Percentiles rank a stretch among this genome's conserved stretches.
Evolutionary conservation across 2,888 invertebrate species (phyloP).

Genomic region (Mechanitis messenoides): DNA sequence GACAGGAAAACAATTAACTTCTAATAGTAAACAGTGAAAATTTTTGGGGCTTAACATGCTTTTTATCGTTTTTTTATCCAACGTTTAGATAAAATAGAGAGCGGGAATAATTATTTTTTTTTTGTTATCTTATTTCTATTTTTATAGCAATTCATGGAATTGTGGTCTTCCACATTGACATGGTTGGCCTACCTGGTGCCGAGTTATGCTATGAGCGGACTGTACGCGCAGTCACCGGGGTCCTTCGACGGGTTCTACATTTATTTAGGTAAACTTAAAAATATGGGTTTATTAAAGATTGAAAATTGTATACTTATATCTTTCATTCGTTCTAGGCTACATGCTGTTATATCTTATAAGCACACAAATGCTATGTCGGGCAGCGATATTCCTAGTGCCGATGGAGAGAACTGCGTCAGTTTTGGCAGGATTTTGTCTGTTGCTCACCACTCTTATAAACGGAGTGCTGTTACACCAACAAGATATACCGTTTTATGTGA

Average conservation of each 20-base stretch:
- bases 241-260: conserved; percentile 82
- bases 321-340: conserved; percentile 72
- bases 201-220: conserved; percentile 91
- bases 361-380: conserved; percentile 81
- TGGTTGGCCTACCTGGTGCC: conserved; percentile 92
- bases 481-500: conserved; percentile 80
- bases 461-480: conserved; percentile 83
- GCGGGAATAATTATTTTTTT: no score
- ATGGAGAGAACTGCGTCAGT: conserved; percentile 80
- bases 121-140: background rate
- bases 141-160: conserved; percentile 83
- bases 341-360: conserved; percentile 83
- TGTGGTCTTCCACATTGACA: conserved; percentile 86
- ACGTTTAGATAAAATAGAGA: no score
- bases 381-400: conserved; percentile 81
- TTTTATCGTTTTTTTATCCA: no score
- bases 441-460: conserved; percentile 79
- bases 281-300: background rate
- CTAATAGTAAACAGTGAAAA: no score
- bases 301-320: conserved; percentile 6
- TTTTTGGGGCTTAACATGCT: no score
- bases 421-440: conserved; percentile 76
- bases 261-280: conserved; percentile 77
- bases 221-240: conserved; percentile 82
- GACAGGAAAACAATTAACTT: no score